These are phyloP conservation scores for Syrmaticus mikado DNA, from an alignment of 2,113 vertebrate genomes.

Conservation along the genomic window DNA sequence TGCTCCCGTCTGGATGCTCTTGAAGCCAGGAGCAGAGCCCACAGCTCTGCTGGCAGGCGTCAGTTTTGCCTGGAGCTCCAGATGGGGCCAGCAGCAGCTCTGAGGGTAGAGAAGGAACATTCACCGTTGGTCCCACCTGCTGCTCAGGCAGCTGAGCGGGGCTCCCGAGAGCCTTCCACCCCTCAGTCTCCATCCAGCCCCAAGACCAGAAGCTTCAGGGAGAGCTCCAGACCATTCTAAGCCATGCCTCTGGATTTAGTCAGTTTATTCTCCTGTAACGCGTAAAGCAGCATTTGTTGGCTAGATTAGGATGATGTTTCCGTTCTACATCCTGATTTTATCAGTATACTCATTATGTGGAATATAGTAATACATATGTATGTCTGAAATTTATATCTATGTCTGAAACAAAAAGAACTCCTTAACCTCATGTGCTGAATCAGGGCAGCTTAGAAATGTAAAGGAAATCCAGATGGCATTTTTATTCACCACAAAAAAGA, in stretches of 20 bases:
- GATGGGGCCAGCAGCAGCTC: neutral
- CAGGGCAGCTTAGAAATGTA: neutral
- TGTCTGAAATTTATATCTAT: neutral
- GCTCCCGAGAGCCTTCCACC: accelerated
- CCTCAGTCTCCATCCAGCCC: neutral
- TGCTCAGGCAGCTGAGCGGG: neutral
- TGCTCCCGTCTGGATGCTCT: neutral
- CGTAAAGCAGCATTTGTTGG: accelerated
- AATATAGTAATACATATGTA: accelerated
- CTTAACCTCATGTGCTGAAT: neutral
- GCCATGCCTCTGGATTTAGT: neutral
- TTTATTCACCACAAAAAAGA: neutral
- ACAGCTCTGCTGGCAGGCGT: neutral
- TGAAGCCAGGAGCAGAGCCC: neutral
- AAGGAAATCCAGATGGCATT: accelerated
- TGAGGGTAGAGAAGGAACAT: neutral
- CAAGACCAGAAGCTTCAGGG: neutral
- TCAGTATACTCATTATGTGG: neutral
- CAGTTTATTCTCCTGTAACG: neutral
- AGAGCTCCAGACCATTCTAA: neutral
- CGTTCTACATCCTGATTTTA: neutral
- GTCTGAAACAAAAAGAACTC: neutral
- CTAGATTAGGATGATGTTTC: neutral
- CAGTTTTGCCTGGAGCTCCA: neutral
- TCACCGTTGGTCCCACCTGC: neutral